Percentiles rank a stretch among this genome's conserved stretches.
These are phyloP conservation scores for Esox lucius DNA, from an alignment of 2,797 vertebrate species.

Conservation along the genomic window DNA sequence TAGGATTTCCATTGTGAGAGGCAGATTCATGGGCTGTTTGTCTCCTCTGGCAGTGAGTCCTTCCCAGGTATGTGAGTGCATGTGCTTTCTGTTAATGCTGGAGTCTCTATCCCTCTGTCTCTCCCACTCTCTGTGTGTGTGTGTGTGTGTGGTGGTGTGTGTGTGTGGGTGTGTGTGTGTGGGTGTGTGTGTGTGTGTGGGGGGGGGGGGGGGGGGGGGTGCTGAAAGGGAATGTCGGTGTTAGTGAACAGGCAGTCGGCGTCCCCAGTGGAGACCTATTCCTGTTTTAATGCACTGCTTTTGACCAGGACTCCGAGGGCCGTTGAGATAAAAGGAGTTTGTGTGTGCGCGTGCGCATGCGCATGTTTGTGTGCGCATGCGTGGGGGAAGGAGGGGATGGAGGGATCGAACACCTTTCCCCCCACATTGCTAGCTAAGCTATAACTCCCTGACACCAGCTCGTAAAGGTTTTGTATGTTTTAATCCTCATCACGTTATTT, in stretches of 20 bases:
- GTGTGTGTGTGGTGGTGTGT: conserved; percentile 17
- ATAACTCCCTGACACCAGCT: too few species aligned
- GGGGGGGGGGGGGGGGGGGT: too few species aligned
- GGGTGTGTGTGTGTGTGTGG: too few species aligned
- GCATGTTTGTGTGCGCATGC: too few species aligned
- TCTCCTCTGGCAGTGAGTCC: background rate
- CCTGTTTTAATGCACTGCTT: background rate
- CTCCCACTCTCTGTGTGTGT: background rate
- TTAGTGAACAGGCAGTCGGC: conserved; percentile 78
- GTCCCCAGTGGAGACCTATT: background rate
- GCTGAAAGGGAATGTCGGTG: conserved; percentile 79
- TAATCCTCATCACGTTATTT: background rate
- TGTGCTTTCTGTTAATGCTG: too few species aligned
- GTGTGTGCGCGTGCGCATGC: conserved; percentile 31
- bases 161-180: too few species aligned
- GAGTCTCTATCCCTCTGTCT: background rate
- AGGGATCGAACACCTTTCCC: background rate
- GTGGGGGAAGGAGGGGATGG: conserved; percentile 45
- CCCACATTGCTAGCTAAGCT: too few species aligned
- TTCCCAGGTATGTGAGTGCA: background rate
- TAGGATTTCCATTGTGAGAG: background rate
- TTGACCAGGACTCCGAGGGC: conserved; percentile 46
- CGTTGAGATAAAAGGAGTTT: conserved; percentile 69
- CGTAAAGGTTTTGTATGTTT: background rate
- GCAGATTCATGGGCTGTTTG: background rate